Evolutionary conservation across 2,113 vertebrate genomes (phyloP).

Genomic region (Anolis sagrei): DNA sequence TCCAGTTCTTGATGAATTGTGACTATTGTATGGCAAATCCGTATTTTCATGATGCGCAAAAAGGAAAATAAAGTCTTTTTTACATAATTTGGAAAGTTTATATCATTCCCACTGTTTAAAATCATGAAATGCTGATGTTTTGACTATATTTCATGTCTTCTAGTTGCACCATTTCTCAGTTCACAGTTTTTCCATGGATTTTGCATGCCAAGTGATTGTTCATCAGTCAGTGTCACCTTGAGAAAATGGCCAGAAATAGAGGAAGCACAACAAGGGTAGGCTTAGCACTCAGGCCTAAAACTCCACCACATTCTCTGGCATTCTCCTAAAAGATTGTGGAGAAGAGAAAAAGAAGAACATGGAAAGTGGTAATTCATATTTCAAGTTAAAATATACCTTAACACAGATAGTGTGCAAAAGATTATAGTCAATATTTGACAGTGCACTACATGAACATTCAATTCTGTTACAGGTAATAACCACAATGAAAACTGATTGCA

Average conservation of each 20-base stretch:
- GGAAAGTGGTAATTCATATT: neutral
- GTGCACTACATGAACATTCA: neutral
- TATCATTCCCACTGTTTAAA: conserved; percentile 83
- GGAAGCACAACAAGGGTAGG: conserved; percentile 76
- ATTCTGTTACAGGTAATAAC: neutral
- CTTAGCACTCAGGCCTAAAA: conserved; percentile 74
- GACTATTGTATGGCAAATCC: conserved; percentile 80
- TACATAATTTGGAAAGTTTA: conserved; percentile 80
- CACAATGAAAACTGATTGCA: neutral
- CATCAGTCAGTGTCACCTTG: conserved; percentile 89
- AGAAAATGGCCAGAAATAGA: conserved; percentile 79
- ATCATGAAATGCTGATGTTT: conserved; percentile 87
- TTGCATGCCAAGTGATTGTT: conserved; percentile 81
- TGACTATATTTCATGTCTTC: conserved; percentile 80
- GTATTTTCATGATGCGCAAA: conserved; percentile 91
- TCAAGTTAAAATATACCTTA: neutral
- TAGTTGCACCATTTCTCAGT: conserved; percentile 81
- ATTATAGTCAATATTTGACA: too few species aligned
- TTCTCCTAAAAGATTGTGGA: conserved; percentile 82
- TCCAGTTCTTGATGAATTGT: conserved; percentile 78
- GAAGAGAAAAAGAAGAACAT: conserved; percentile 3
- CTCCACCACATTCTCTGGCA: conserved; percentile 92
- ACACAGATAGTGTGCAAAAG: neutral
- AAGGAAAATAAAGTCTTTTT: conserved; percentile 83
- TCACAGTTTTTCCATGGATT: conserved; percentile 82